Base-by-base conservation (phyloP, 1,140 invertebrate genomes). In the Drosophila hydei region DNA sequence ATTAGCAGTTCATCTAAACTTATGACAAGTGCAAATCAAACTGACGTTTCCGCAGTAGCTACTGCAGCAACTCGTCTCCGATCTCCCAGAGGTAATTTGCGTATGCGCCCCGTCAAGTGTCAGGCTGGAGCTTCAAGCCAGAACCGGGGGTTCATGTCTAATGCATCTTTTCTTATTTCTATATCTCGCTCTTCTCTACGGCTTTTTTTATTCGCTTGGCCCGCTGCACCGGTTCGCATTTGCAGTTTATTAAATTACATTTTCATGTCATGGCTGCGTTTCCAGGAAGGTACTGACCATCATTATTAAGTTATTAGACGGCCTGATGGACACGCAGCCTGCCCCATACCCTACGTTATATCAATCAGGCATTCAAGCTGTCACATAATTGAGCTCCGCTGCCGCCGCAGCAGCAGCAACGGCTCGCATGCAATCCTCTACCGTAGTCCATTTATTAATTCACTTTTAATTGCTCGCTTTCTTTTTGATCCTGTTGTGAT, bases 21-120 rank as follows among this genome's bases (percentile, higher is more conserved):
- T 88, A 89, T 88, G 83, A 88, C 83, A 88, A 89, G 72, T 83
- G 83, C 84, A 88, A 88, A 88, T 88, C 83, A 88, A 88, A 88
- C 78, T 89, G 83, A 88, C 83, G 30, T 88, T 88, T 88, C 83
- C 83, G 83, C 78, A 75, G 75, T 59, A 67, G 78, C 70, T 36
- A 65, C 47, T 14, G 40, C 27, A 25, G 38, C 18, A 27, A 23
- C 12, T 7, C 23, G 48, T 12, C 23, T 18, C 40, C 76, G 52
- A 48, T 58, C 50, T 60, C 42, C 11, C 19, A 43, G 58, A 60
- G 64, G 73, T 71, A 87, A 84, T 84, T 84, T 84, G 80, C 80
- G 64, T 84, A 87, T 77, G 45, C 30, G 52, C 45, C 59, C 61
- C 69, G 30, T 67, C 69, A 72, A 59, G 62, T 72, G 69, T 72